Evolutionary conservation across 2,113 vertebrate genomes (phyloP), one percentile per base, ranked within the genome.

Genomic region (Mohoua ochrocephala): DNA sequence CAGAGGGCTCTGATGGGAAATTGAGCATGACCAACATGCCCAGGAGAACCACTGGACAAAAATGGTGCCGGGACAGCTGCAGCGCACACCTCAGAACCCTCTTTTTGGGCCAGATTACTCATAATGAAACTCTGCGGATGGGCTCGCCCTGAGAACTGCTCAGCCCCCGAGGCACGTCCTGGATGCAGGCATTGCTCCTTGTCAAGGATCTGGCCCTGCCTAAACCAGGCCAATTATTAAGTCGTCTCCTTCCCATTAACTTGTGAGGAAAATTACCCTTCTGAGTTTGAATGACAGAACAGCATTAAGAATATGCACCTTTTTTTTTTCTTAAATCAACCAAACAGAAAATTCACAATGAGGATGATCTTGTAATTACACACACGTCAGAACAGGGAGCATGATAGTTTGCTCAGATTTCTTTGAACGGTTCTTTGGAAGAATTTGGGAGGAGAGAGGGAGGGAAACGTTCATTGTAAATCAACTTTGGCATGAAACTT

Each of bases 401-500:
- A 39, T 76, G 65, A 63, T 78, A 88, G 41, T 69, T 79, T 81
- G 63, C 47, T 77, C 79, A 65, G 76, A 85, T 89, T 83, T 86
- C 82, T 89, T 56, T 41, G 70, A 92, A 63, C 2, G 0, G 20
- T 96, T 84, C 80, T 94, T 73, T 78, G 76, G 63, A 84, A 70
- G 64, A 91, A 91, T 92, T 87, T 83, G 78, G 79, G 41, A 60
- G 73, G 78, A 89, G 57, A 83, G 60, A 92, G 23, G 89, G 86
- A 92, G 69, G 80, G 47, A 75, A 84, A 44, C 35, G 42, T 80
- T 96, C 89, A 73, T 65, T 95, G 71, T 87, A 96, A 94, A 96
- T 96, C 93, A 94, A 95, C 93, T 93, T 95, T 94, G 59, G 85
- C 78, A 74, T 9, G 13, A 89, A 97, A 97, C 87, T 98, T 97